Evolutionary conservation across 2,888 invertebrate genomes (phyloP).

Genomic region (Oscheius sp.): DNA sequence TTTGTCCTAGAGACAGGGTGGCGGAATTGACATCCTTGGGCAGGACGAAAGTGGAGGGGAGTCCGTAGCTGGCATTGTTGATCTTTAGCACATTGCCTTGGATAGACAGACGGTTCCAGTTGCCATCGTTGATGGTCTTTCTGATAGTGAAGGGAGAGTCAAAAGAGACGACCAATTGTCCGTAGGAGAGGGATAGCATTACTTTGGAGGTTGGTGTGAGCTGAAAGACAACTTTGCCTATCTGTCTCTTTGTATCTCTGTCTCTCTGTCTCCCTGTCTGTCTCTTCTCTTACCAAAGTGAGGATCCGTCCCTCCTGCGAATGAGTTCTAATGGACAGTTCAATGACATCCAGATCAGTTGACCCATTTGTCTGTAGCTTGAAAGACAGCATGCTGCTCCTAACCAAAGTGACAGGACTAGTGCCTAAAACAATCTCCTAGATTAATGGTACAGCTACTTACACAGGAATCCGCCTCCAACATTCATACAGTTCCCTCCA

Average conservation of each 20-base stretch:
- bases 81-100: conserved; percentile 48
- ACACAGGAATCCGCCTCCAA: conserved; percentile 64
- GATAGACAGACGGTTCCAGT: conserved; percentile 52
- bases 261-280: too few species aligned
- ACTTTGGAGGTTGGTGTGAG: conserved; percentile 30
- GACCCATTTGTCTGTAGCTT: conserved; percentile 20
- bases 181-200: conserved; percentile 40
- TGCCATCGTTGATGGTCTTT: conserved; percentile 50
- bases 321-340: conserved; percentile 52
- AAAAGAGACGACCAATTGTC: conserved; percentile 43
- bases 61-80: conserved; percentile 48
- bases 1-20: conserved; percentile 9
- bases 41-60: conserved; percentile 32
- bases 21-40: conserved; percentile 22
- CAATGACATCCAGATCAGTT: conserved; percentile 36
- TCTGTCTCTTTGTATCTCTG: too few species aligned
- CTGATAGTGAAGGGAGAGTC: conserved; percentile 44
- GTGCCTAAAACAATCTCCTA: conserved; percentile 42
- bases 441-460: conserved; percentile 16
- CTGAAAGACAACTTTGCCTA: conserved; percentile 30
- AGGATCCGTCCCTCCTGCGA: conserved; percentile 54
- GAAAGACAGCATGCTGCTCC: conserved; percentile 44
- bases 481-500: conserved; percentile 58
- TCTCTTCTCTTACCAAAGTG: conserved; percentile 39
- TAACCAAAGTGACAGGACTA: conserved; percentile 56